phyloP scores from a whole-genome alignment of 2,797 vertebrate genomes.

The Merluccius polli region DNA sequence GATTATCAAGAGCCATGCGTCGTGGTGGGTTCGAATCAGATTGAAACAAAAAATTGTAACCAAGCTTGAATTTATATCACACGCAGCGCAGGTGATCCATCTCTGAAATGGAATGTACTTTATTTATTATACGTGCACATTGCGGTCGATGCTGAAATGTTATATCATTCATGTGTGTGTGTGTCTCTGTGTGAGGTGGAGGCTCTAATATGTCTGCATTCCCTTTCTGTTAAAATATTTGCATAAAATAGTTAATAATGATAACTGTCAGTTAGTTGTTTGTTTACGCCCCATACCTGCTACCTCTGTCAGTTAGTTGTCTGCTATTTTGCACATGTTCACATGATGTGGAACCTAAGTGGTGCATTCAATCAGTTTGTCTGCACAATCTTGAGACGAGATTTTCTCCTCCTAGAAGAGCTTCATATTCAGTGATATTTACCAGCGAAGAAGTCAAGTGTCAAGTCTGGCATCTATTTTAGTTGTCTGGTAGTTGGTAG shows the following conservation, averaged over 20 bases:
- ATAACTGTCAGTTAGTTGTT: slow-evolving; percentile 20
- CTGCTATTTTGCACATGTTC: neutral
- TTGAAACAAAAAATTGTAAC: too few relatives aligned
- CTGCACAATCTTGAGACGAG: neutral
- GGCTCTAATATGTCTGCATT: neutral
- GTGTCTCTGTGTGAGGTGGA: slow-evolving; percentile 4
- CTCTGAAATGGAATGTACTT: too few relatives aligned
- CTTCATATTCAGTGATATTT: neutral
- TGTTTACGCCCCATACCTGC: neutral
- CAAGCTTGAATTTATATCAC: too few relatives aligned
- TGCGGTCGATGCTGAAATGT: neutral
- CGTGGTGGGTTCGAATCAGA: too few relatives aligned
- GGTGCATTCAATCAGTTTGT: neutral
- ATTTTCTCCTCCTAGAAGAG: neutral
- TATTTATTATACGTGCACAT: too few relatives aligned
- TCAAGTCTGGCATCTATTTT: neutral
- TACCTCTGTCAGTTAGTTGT: slow-evolving; percentile 10
- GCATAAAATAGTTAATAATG: slow-evolving; percentile 29
- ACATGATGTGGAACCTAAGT: neutral
- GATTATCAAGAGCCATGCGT: too few relatives aligned
- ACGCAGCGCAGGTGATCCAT: too few relatives aligned
- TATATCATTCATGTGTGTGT: neutral
- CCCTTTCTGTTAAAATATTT: slow-evolving; percentile 20
- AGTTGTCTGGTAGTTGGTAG: neutral
- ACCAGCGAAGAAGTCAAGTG: neutral